These are phyloP conservation scores for Lepidotrigona ventralis DNA, from an alignment of 1,140 invertebrate genomes.

Conservation along the genomic window DNA sequence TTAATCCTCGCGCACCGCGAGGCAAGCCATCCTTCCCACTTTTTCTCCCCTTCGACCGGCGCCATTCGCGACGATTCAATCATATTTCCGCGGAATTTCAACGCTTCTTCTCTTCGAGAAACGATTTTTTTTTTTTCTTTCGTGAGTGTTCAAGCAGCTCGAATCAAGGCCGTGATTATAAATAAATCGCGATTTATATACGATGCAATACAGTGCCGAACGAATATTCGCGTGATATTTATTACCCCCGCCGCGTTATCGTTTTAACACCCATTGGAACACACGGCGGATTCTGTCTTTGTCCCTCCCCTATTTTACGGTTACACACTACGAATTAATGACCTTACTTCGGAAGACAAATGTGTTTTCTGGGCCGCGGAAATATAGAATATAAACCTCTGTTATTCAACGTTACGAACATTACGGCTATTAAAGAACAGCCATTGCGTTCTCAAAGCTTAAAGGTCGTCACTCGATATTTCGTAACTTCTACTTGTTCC, in stretches of 20 bases:
- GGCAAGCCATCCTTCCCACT: conserved; percentile 25
- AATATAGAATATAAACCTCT: too few species aligned
- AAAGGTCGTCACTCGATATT: too few species aligned
- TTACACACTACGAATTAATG: not conserved
- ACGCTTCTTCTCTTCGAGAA: not conserved
- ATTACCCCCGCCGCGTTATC: not conserved
- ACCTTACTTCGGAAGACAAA: not conserved
- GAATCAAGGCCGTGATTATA: too few species aligned
- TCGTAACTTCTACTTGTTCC: too few species aligned
- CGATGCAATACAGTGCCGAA: too few species aligned
- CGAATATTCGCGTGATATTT: not conserved
- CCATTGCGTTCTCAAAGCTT: too few species aligned
- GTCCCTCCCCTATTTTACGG: not conserved
- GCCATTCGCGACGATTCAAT: not conserved
- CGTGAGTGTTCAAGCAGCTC: too few species aligned
- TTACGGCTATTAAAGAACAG: too few species aligned
- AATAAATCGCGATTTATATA: too few species aligned
- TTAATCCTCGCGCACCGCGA: conserved; percentile 30
- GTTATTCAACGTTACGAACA: too few species aligned
- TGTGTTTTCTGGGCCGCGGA: not conserved
- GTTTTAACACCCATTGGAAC: too few species aligned
- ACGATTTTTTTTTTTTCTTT: too few species aligned
- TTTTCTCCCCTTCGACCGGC: not conserved
- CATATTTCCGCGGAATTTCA: not conserved
- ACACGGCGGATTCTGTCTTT: not conserved